A percentile compares a stretch with the other conserved stretches of the same genome.
Conservation (phyloP, 2,113 vertebrate species). For the Gadus chalcogrammus region DNA sequence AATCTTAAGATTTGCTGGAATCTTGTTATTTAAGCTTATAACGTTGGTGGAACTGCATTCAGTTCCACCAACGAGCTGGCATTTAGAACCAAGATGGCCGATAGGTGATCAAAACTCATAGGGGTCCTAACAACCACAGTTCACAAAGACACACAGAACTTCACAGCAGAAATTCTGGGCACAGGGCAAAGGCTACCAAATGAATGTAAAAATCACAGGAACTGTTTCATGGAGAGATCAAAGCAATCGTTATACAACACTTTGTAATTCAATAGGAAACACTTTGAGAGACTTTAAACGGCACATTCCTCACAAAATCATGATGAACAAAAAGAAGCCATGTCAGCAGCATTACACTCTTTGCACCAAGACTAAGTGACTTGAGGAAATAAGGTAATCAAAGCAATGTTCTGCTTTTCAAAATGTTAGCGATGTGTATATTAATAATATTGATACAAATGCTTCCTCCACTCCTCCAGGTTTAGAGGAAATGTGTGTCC, state of each 20-base stretch:
- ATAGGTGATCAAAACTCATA: too few species aligned
- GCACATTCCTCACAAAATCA: conserved; percentile 41
- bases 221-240: too few species aligned
- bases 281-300: conserved; percentile 14
- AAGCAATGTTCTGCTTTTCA: too few species aligned
- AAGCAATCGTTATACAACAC: not conserved
- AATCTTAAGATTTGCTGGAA: too few species aligned
- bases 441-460: not conserved
- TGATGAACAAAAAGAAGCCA: conserved; percentile 11
- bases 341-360: conserved; percentile 7
- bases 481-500: not conserved
- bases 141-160: not conserved
- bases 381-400: too few species aligned
- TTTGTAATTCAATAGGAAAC: not conserved
- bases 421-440: too few species aligned
- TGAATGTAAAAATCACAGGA: not conserved
- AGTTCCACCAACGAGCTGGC: too few species aligned
- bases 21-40: too few species aligned
- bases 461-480: not conserved
- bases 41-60: too few species aligned
- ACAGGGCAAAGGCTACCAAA: not conserved
- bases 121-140: not conserved
- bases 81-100: too few species aligned
- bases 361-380: not conserved
- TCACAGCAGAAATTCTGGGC: not conserved